Conservation (phyloP, 2,888 invertebrate species). For the Scaptomyza flava region DNA sequence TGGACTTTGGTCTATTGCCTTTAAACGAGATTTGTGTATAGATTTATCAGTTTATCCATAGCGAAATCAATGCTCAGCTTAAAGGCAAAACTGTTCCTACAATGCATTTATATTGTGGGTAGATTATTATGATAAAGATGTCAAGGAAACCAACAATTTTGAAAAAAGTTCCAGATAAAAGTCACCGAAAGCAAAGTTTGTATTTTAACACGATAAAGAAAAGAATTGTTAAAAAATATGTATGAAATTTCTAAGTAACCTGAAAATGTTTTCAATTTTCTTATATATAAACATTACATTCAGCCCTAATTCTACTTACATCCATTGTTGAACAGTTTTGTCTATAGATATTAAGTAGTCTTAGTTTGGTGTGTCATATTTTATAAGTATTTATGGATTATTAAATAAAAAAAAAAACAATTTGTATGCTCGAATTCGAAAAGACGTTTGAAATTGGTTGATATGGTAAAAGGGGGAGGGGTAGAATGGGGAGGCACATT, state of each 20-base stretch:
- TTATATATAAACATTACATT: too few relatives aligned
- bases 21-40: constrained; percentile 48
- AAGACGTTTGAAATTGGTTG: constrained; percentile 5
- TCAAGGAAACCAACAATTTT: too few relatives aligned
- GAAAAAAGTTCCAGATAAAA: not conserved
- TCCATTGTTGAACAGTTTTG: constrained; percentile 12
- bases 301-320: not conserved
- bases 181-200: too few relatives aligned
- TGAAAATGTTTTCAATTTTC: too few relatives aligned
- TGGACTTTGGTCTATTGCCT: constrained; percentile 90
- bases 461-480: not conserved
- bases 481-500: not conserved
- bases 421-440: constrained; percentile 26
- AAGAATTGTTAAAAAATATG: too few relatives aligned
- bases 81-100: constrained; percentile 21
- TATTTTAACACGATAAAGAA: too few relatives aligned
- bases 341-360: constrained; percentile 11
- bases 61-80: constrained; percentile 16
- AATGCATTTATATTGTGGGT: not conserved
- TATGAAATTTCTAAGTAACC: too few relatives aligned
- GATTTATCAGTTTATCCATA: not conserved
- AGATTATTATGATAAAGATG: too few relatives aligned
- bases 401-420: constrained; percentile 40
- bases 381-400: constrained; percentile 37
- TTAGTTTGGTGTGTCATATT: constrained; percentile 24